Evolutionary conservation across 2,113 vertebrate species (phyloP), one percentile per base, ranked within the genome.

Genomic region (Haliaeetus leucogaster): DNA sequence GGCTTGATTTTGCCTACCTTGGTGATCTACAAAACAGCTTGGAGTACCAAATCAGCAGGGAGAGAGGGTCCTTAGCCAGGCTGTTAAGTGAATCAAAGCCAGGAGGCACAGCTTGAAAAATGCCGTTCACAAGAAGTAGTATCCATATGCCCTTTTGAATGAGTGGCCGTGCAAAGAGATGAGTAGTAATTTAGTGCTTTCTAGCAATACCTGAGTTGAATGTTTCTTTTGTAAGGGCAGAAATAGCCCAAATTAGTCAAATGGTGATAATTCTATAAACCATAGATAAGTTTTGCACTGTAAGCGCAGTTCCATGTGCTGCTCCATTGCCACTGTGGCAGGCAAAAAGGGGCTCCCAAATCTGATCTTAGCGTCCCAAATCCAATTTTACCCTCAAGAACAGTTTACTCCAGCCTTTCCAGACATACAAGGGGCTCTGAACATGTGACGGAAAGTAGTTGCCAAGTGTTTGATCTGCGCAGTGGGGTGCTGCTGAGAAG

Each of bases 371-470:
- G 18, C 8, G 9, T 42, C 25, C 29, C 9, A 11, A 50, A 58
- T 40, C 47, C 17, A 18, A 48, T 52, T 14, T 82, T 45, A 50
- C 34, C 20, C 32, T 32, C 1, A 6, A 62, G 43, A 93, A 26
- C 11, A 50, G 30, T 20, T 84, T 25, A 32, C 34, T 84, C 36
- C 11, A 74, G 50, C 42, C 14, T 70, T 81, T 73, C 42, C 5
- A 5, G 55, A 42, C 21, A 4, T 43, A 13, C 13, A 13, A 72
- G 45, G 29, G 30, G 36, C 34, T 86, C 50, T 53, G 63, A 82
- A 76, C 36, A 40, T 0, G 0, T 61, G 86, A 77, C 0, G 2
- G 53, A 89, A 86, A 76, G n/a, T 22, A 55, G 32, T 10, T 83
- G 56, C 50, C 15, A 38, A 45, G 47, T 36, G 61, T 58, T 86